A percentile compares a stretch with the other conserved stretches of the same genome.
Evolutionary conservation across 2,888 invertebrate genomes (phyloP).

Genomic region (Pelosia muscerda): DNA sequence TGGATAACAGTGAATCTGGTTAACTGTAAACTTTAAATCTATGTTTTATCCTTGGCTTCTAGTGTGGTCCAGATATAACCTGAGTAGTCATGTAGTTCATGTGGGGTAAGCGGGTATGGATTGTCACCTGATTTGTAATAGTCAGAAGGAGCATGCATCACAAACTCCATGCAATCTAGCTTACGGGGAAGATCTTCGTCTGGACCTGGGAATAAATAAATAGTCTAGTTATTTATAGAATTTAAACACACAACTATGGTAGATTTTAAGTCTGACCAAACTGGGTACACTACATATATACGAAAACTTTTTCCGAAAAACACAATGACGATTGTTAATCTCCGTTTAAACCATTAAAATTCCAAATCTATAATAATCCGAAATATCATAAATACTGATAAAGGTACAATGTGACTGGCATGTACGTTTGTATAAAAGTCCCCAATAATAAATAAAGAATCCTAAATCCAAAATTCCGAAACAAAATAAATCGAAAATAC

Average conservation of each 20-base stretch:
- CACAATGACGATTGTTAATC: too few species aligned
- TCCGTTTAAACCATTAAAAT: too few species aligned
- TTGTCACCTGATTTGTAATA: constrained; percentile 93
- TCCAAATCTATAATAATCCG: too few species aligned
- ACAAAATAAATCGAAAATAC: too few species aligned
- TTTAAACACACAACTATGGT: background rate
- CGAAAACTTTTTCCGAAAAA: too few species aligned
- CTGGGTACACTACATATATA: too few species aligned
- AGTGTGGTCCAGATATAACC: constrained; percentile 90
- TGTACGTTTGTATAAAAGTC: too few species aligned
- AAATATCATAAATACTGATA: too few species aligned
- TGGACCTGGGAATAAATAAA: constrained; percentile 87
- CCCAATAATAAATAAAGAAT: too few species aligned
- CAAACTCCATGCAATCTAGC: constrained; percentile 95
- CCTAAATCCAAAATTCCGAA: too few species aligned
- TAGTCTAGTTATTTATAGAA: background rate
- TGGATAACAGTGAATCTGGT: too few species aligned
- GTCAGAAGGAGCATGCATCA: constrained; percentile 97
- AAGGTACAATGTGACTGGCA: too few species aligned
- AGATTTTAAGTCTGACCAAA: background rate
- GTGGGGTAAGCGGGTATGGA: constrained; percentile 90
- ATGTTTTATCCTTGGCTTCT: constrained; percentile 77
- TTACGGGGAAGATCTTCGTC: constrained; percentile 96
- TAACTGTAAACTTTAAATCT: constrained; percentile 27
- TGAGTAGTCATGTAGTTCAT: constrained; percentile 76